phyloP scores from a whole-genome alignment of 35 echinoderm and acorn worm species.

The Patiria miniata region DNA sequence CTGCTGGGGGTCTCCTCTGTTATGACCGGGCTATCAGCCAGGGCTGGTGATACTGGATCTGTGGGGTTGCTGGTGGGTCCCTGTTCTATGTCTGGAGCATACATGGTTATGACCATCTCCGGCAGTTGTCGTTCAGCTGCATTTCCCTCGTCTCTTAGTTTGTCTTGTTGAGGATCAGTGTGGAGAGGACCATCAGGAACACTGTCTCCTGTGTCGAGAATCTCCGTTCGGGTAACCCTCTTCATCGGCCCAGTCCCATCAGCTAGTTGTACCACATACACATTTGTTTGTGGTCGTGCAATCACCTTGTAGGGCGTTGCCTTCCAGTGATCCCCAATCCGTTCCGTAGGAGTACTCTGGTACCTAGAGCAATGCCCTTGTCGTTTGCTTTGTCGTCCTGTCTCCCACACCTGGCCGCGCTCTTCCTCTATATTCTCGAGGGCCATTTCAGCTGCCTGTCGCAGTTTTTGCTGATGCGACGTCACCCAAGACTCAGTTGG shows the following conservation, averaged over 20 bases:
- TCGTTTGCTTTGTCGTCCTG: slow-evolving; percentile 5
- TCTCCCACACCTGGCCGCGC: not conserved
- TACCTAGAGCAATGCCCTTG: not conserved
- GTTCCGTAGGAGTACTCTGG: not conserved
- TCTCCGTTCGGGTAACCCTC: not conserved
- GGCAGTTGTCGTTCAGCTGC: no score
- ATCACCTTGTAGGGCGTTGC: not conserved
- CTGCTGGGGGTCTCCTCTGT: no score
- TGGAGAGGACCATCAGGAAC: not conserved
- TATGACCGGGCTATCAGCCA: no score
- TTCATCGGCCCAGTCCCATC: not conserved
- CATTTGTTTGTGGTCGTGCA: not conserved
- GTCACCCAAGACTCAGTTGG: no score
- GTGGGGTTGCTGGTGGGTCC: no score
- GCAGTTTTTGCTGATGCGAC: not conserved
- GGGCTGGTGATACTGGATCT: no score
- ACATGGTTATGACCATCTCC: no score
- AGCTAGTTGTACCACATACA: slow-evolving; percentile 2
- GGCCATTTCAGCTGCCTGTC: slow-evolving; percentile 6
- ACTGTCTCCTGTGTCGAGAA: not conserved
- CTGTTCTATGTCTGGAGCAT: no score
- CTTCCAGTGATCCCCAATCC: not conserved
- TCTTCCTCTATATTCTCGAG: not conserved
- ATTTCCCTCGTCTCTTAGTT: no score
- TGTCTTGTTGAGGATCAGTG: no score